Base-by-base conservation (phyloP, 1,140 invertebrate genomes). In the Aleiodes sp. region DNA sequence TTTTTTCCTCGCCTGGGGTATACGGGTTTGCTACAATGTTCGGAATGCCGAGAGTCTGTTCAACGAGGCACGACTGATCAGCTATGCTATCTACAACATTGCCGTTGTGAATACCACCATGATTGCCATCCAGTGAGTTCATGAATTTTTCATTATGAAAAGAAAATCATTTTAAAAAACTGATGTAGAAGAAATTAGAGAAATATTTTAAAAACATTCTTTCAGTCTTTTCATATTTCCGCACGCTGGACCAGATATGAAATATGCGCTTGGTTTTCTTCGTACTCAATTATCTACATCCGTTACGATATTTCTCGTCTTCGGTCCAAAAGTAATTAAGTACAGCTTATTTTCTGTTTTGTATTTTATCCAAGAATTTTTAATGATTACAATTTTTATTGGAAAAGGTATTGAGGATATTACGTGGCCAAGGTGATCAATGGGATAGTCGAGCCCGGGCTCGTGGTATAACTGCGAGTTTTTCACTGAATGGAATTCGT, bases 81-180 rank as follows among this genome's bases (percentile, higher is more conserved):
- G 94, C 39, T 96, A 95, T 85, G 94, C 95, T 6, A 96, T 97
- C 65, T 97, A 98, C 86, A 97, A 97, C 82, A 97, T 97, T 73
- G 94, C 95, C 63, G 88, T 94, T 56, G 93, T 97, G 70, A 97
- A 97, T 82, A 95, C 93, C 37, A 88, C 94, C 26, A 95, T 97
- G 92, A 91, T 96, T 57, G 91, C 93, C 3, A 92, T 97, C 75
- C 95, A 96, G 95, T 97, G 89, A 93, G 94, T 71, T 70, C 10
- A 87, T 86, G 75, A 12, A 64, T 72, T 59, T 63, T 65, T 73
- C 60, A 67, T 37, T 29, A 35, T 62, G 16, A 56, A 59, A 26
- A 56, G 0, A 65, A 33, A 28, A 68, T 70, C 3, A 31, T 68
- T 39, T 64, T 12, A 66, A 26, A 39, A 33, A 56, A 56, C 16